Percentiles rank a stretch among this genome's conserved stretches.
These are phyloP conservation scores for Marronus borbonicus DNA, from an alignment of 2,888 invertebrate species.

Conservation along the genomic window DNA sequence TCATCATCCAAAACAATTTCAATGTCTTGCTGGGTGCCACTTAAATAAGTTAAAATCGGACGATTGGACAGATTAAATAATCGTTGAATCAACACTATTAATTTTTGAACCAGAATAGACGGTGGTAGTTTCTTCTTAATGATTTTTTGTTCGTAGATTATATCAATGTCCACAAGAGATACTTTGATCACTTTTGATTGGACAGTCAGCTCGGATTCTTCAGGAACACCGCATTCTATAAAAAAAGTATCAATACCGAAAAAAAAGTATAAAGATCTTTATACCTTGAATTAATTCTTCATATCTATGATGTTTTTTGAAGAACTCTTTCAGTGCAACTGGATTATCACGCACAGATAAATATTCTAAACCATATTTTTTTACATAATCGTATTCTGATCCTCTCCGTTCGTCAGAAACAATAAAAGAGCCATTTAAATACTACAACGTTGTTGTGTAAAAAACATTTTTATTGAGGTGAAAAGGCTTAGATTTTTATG, in stretches of 20 bases:
- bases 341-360: conserved; percentile 72
- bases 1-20: conserved; percentile 86
- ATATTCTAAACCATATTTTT: conserved; percentile 85
- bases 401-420: conserved; percentile 82
- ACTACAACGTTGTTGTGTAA: conserved; percentile 66
- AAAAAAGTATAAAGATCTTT: not conserved
- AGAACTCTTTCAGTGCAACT: conserved; percentile 74
- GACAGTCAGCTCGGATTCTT: conserved; percentile 79
- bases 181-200: conserved; percentile 78
- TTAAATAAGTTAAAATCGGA: conserved; percentile 72
- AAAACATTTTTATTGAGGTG: not conserved
- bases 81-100: conserved; percentile 85
- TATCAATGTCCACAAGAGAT: conserved; percentile 78
- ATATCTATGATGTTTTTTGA: conserved; percentile 84
- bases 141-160: conserved; percentile 71
- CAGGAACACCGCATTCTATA: conserved; percentile 87
- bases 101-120: conserved; percentile 86
- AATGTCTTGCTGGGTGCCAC: conserved; percentile 75
- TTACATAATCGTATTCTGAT: conserved; percentile 93
- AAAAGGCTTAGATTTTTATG: not conserved
- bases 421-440: conserved; percentile 82
- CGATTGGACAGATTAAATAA: conserved; percentile 75
- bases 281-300: conserved; percentile 81
- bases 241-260: conserved; percentile 57
- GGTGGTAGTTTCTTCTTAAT: conserved; percentile 82